Conservation (phyloP, 2,888 invertebrate genomes). For the Dendrolimus pini region DNA sequence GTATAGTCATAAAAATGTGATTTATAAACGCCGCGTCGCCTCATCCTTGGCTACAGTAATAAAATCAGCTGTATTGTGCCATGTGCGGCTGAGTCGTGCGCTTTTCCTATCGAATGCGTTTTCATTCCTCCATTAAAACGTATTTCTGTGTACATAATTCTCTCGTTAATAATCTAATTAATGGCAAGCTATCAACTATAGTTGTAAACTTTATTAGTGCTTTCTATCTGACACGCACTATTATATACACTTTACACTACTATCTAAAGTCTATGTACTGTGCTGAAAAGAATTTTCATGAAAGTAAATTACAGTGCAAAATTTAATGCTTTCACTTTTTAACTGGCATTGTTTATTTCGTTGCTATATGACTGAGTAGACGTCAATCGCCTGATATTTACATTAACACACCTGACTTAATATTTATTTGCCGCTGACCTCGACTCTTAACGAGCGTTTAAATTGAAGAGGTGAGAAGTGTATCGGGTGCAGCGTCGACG, state of each 20-base stretch:
- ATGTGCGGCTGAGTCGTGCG: constrained; percentile 38
- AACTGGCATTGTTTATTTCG: no score
- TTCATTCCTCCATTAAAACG: constrained; percentile 28
- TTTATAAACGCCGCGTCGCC: constrained; percentile 52
- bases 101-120: constrained; percentile 35
- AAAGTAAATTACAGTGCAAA: no score
- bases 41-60: constrained; percentile 47
- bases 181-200: not conserved
- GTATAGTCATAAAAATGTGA: constrained; percentile 65
- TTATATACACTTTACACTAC: no score
- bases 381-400: constrained; percentile 5
- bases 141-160: not conserved
- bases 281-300: no score
- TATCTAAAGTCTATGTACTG: no score
- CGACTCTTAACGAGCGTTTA: constrained; percentile 37
- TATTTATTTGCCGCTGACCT: constrained; percentile 41
- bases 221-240: no score
- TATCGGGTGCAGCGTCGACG: constrained; percentile 32
- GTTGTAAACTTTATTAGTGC: no score
- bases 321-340: no score
- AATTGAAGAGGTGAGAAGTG: constrained; percentile 59
- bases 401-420: constrained; percentile 21
- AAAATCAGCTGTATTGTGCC: constrained; percentile 46
- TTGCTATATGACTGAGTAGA: not conserved
- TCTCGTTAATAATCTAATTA: not conserved